phyloP scores from a whole-genome alignment of 64 coral and sea anemone genomes.

The Montipora cactus region DNA sequence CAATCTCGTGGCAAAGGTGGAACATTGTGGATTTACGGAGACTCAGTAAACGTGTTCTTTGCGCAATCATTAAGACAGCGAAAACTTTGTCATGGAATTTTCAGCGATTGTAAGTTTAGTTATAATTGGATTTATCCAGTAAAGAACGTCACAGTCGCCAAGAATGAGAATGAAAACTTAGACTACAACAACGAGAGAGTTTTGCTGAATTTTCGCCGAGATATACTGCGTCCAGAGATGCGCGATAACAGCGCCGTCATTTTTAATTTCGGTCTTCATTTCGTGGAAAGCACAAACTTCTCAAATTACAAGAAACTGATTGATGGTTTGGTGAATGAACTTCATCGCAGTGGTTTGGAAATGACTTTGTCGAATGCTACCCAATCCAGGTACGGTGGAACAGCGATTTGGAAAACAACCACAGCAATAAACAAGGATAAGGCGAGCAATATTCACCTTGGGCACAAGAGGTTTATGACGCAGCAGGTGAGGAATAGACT shows the following conservation, averaged over 20 bases:
- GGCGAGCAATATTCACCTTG: slow-evolving; percentile 78
- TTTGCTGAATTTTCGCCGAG: slow-evolving; percentile 58
- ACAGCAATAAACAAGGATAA: slow-evolving; percentile 92
- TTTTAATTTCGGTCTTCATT: slow-evolving; percentile 91
- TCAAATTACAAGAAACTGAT: slow-evolving; percentile 80
- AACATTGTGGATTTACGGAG: slow-evolving; percentile 76
- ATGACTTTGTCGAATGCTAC: neutral
- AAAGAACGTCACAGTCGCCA: slow-evolving; percentile 75
- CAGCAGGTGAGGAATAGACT: slow-evolving; percentile 70
- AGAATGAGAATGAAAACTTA: slow-evolving; percentile 60
- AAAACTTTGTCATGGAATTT: slow-evolving; percentile 64
- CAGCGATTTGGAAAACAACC: slow-evolving; percentile 88
- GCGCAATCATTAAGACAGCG: slow-evolving; percentile 72
- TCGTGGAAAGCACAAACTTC: slow-evolving; percentile 92
- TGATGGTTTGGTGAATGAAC: slow-evolving; percentile 67
- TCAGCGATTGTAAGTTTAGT: slow-evolving; percentile 71
- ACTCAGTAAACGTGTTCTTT: slow-evolving; percentile 84
- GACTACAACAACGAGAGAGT: slow-evolving; percentile 79
- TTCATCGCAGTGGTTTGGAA: slow-evolving; percentile 55
- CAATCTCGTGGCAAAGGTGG: slow-evolving; percentile 30
- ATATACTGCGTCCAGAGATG: slow-evolving; percentile 55
- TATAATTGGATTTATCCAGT: slow-evolving; percentile 96
- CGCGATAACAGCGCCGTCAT: slow-evolving; percentile 64
- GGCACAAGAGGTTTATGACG: slow-evolving; percentile 81
- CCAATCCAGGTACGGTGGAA: slow-evolving; percentile 39